Percentiles rank a stretch among this genome's conserved stretches.
phyloP scores from a whole-genome alignment of 2,113 vertebrate species.

The Hiodon tergisus region DNA sequence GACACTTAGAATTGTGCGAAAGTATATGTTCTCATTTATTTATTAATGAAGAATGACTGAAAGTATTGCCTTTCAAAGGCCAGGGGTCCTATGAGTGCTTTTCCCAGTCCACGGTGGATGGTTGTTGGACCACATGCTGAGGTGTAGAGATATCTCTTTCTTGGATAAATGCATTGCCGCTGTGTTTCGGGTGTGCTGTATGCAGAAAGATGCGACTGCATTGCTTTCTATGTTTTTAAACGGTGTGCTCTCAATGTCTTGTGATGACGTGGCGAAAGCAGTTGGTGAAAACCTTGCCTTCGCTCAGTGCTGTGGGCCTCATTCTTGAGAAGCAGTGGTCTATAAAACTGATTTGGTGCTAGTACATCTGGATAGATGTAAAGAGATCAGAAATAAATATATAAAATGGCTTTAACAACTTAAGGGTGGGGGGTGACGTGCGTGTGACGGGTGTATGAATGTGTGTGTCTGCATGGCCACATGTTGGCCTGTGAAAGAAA shows the following conservation, averaged over 20 bases:
- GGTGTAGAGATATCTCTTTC: neutral
- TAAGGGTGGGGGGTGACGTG: too few species aligned
- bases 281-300: neutral
- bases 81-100: neutral
- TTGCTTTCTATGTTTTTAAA: neutral
- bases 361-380: too few species aligned
- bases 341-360: too few species aligned
- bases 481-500: neutral
- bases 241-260: neutral
- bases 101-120: neutral
- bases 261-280: neutral
- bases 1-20: conserved; percentile 43
- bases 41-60: conserved; percentile 25
- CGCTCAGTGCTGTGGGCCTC: neutral
- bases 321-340: too few species aligned
- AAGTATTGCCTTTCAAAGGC: conserved; percentile 34
- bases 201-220: neutral
- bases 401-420: too few species aligned
- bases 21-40: conserved; percentile 42
- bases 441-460: neutral
- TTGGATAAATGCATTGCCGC: neutral
- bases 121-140: neutral
- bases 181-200: neutral
- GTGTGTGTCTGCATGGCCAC: neutral
- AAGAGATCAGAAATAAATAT: too few species aligned